A percentile compares a stretch with the other conserved stretches of the same genome.
These are phyloP conservation scores for Acipenser ruthenus DNA, from an alignment of 2,797 vertebrate genomes.

Conservation along the genomic window DNA sequence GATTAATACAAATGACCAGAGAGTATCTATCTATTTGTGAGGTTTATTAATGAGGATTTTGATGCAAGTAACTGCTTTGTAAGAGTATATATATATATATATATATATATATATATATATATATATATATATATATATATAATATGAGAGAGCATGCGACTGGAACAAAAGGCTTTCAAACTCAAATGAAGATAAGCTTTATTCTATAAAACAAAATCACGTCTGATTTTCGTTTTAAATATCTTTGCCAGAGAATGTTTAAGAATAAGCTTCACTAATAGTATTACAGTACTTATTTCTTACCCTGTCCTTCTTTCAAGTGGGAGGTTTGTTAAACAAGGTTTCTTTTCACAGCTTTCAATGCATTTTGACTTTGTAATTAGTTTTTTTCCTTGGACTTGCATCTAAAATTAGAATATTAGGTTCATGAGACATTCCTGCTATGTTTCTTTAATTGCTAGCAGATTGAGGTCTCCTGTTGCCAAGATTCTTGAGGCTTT, in stretches of 20 bases:
- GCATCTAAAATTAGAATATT: slow-evolving; percentile 19
- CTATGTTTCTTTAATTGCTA: slow-evolving; percentile 17
- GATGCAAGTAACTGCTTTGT: too few species aligned
- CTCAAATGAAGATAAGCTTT: slow-evolving; percentile 17
- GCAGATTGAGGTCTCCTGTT: slow-evolving; percentile 9
- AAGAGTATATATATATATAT: too few species aligned
- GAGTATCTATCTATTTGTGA: slow-evolving; percentile 27
- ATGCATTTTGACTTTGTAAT: slow-evolving; percentile 4
- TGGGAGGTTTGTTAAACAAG: slow-evolving; percentile 9
- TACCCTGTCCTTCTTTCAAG: too few species aligned
- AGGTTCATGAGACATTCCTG: slow-evolving; percentile 9
- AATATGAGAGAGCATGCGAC: too few species aligned
- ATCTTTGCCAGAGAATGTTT: slow-evolving; percentile 9
- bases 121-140: too few species aligned
- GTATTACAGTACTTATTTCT: too few species aligned
- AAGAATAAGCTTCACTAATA: neutral
- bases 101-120: too few species aligned
- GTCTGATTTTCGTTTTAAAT: slow-evolving; percentile 3
- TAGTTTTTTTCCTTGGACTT: slow-evolving; percentile 5
- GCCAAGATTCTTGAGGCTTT: slow-evolving; percentile 12
- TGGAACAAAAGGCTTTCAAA: too few species aligned
- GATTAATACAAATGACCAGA: slow-evolving; percentile 27
- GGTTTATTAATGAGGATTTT: slow-evolving; percentile 8
- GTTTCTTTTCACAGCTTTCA: neutral
- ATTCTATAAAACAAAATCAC: slow-evolving; percentile 20